Percentiles rank a stretch among this genome's conserved stretches.
Conservation (phyloP, 1,140 invertebrate genomes). For the Hirudo medicinalis region DNA sequence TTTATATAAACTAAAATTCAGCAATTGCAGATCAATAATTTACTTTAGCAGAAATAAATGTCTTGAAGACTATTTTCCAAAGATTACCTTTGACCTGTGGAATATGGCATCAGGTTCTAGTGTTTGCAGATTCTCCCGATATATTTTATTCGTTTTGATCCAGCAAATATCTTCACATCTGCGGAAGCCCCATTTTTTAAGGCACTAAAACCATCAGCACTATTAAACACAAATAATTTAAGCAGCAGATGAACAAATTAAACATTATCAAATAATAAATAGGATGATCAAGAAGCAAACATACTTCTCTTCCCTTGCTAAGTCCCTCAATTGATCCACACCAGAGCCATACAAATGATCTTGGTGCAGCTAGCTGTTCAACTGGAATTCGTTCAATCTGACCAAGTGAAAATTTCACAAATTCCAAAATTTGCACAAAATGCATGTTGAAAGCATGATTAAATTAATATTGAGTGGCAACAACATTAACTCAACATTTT, state of each 20-base stretch:
- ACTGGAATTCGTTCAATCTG: slow-evolving; percentile 79
- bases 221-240: background rate
- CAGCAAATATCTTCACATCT: slow-evolving; percentile 97
- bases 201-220: slow-evolving; percentile 50
- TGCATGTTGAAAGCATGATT: too few relatives aligned
- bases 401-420: slow-evolving; percentile 7
- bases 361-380: slow-evolving; percentile 72
- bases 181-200: slow-evolving; percentile 90
- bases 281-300: slow-evolving; percentile 11
- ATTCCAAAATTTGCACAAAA: too few relatives aligned
- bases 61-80: too few relatives aligned
- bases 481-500: too few relatives aligned
- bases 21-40: too few relatives aligned
- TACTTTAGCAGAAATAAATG: background rate
- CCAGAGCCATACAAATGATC: slow-evolving; percentile 93
- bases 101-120: slow-evolving; percentile 37
- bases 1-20: too few relatives aligned
- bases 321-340: slow-evolving; percentile 41
- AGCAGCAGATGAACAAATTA: background rate
- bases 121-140: slow-evolving; percentile 35
- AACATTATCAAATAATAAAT: too few relatives aligned
- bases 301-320: slow-evolving; percentile 50
- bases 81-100: slow-evolving; percentile 37
- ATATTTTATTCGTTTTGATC: slow-evolving; percentile 89
- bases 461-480: too few relatives aligned